Evolutionary conservation across 2,888 invertebrate genomes (phyloP).

Genomic region (Erannis defoliaria): DNA sequence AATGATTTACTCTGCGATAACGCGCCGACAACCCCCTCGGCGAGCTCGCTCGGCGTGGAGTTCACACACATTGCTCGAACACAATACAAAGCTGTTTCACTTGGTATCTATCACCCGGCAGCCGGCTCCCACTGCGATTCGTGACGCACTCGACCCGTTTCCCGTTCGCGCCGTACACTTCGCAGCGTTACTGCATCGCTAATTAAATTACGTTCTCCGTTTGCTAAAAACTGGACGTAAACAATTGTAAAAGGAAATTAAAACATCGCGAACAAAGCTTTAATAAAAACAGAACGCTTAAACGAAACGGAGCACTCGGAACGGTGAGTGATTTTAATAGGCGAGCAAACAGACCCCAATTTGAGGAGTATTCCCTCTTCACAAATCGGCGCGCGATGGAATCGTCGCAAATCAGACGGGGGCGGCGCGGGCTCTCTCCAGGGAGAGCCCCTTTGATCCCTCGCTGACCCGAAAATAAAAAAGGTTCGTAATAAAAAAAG

Average conservation of each 20-base stretch:
- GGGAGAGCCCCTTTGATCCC: conserved; percentile 86
- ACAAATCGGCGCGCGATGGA: conserved; percentile 82
- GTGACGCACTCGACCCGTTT: conserved; percentile 42
- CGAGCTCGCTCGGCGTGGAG: conserved; percentile 59
- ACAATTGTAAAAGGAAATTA: conserved; percentile 53
- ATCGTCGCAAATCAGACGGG: conserved; percentile 83
- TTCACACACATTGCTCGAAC: conserved; percentile 69
- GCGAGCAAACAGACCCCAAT: conserved; percentile 81
- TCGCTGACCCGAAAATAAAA: conserved; percentile 86
- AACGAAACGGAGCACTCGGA: conserved; percentile 63
- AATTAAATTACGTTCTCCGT: conserved; percentile 45
- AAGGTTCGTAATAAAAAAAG: conserved; percentile 86
- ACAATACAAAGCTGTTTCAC: conserved; percentile 61
- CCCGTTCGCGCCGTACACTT: conserved; percentile 43
- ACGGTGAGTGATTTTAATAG: conserved; percentile 84
- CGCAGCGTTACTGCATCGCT: conserved; percentile 42
- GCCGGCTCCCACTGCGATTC: conserved; percentile 49
- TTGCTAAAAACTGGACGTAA: conserved; percentile 45
- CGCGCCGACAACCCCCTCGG: conserved; percentile 57
- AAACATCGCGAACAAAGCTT: conserved; percentile 55
- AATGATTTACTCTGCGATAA: conserved; percentile 77
- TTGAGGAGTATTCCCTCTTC: conserved; percentile 82
- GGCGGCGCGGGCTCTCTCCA: conserved; percentile 67
- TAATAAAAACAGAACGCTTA: conserved; percentile 64
- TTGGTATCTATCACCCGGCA: conserved; percentile 53